Evolutionary conservation across 1,140 invertebrate genomes (phyloP), one percentile per base, ranked within the genome.

Genomic region (Drosophila mayri): DNA sequence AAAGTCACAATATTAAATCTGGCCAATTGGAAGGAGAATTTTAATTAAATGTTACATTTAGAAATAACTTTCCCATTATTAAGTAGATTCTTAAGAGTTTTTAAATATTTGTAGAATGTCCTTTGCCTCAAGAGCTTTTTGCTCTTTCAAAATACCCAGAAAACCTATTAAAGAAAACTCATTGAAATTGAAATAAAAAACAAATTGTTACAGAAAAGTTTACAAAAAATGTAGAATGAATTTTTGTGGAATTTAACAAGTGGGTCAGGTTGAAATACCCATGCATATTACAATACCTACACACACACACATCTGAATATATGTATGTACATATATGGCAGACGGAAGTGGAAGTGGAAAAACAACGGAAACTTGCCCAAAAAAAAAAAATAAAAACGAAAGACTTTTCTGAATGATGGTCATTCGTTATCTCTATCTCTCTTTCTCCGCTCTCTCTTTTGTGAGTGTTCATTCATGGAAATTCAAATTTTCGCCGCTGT

Each of bases 401-500:
- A 30, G 47, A 43, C 44, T 73, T 59, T 71, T 50, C 43, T 60
- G 37, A 71, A 71, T 60, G 67, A 50, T 72, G 44, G 30, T 37
- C 46, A 50, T 47, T 52, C 6, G 25, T 35, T 65, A 38, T 70
- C 35, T 38, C 47, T 18, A 22, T 44, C 16, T 40, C 28, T 30
- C 35, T 7, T 9, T 20, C n/a, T 20, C 14, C 44, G 32, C 49
- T 7, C 44, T 38, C 49, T 7, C 16, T 37, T 41, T 43, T n/a
- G 35, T 38, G 30, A 11, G 32, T 72, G 68, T 72, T 72, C 70
- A 79, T 84, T 79, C 77, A 85, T 84, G 44, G 79, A 85, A 84
- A 85, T 81, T 76, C 81, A 85, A 84, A 84, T 84, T 85, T 63
- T 67, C 64, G 62, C 71, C 67, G 70, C 46, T 73, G 66, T 71